These are phyloP conservation scores for Antennarius striatus DNA, from an alignment of 2,113 vertebrate species.

Conservation along the genomic window DNA sequence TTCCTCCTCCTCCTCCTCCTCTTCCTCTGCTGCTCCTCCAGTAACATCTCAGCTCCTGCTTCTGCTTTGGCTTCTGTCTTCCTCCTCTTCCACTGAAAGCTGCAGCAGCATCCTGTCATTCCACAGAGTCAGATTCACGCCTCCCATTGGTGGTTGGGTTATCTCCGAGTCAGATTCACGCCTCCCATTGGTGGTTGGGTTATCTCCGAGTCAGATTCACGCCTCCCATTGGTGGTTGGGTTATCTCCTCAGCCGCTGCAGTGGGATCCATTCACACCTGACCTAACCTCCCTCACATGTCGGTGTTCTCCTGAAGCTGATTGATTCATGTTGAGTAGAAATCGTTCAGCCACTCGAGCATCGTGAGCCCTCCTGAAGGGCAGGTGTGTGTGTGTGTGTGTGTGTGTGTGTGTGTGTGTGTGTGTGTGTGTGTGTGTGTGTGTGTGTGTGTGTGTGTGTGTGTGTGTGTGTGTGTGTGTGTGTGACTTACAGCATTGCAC, in stretches of 20 bases:
- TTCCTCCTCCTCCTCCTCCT: slow-evolving; percentile 7
- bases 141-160: slow-evolving; percentile 57
- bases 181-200: slow-evolving; percentile 56
- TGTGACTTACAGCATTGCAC: no score
- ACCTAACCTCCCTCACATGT: slow-evolving; percentile 70
- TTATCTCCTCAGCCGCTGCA: slow-evolving; percentile 57
- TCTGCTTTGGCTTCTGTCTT: slow-evolving; percentile 59
- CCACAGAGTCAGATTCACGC: slow-evolving; percentile 47
- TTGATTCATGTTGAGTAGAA: slow-evolving; percentile 63
- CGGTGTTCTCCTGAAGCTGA: slow-evolving; percentile 57
- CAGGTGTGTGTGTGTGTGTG: slow-evolving; percentile 1
- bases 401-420: no score
- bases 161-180: slow-evolving; percentile 35
- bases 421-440: no score
- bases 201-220: slow-evolving; percentile 53
- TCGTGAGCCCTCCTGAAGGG: slow-evolving; percentile 57
- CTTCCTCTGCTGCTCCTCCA: slow-evolving; percentile 47
- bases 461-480: no score
- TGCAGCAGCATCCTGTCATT: slow-evolving; percentile 23
- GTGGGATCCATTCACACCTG: slow-evolving; percentile 65
- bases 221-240: slow-evolving; percentile 55
- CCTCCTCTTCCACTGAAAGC: slow-evolving; percentile 35
- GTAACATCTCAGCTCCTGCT: slow-evolving; percentile 57
- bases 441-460: no score
- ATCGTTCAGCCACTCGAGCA: slow-evolving; percentile 54